These are phyloP conservation scores for Trachymyrmex cornetzi DNA, from an alignment of 1,140 invertebrate genomes.

Conservation along the genomic window DNA sequence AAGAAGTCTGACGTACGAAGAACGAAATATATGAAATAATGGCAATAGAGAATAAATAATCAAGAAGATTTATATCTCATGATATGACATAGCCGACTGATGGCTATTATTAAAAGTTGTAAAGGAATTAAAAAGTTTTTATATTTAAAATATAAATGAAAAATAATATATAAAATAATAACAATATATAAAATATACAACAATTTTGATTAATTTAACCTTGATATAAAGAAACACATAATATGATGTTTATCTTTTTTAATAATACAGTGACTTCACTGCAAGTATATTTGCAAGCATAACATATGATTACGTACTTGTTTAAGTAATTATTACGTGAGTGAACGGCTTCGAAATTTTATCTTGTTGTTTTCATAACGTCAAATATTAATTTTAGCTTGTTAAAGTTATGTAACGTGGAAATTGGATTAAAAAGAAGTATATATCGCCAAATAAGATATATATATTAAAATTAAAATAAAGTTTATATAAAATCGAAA, in stretches of 20 bases:
- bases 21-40: neutral
- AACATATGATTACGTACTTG: neutral
- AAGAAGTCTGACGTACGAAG: no score
- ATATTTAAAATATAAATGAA: neutral
- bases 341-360: neutral
- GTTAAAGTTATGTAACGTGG: neutral
- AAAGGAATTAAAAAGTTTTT: neutral
- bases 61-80: neutral
- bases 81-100: neutral
- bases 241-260: neutral
- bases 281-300: neutral
- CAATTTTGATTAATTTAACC: neutral
- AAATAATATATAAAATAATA: neutral
- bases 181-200: neutral
- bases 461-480: no score
- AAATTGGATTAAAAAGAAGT: neutral
- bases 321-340: neutral
- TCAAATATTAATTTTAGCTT: neutral
- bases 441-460: no score
- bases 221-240: neutral
- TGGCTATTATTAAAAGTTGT: neutral
- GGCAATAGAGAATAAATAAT: neutral
- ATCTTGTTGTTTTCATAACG: neutral
- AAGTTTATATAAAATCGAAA: no score
- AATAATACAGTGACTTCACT: neutral